phyloP scores from a whole-genome alignment of 2,797 vertebrate genomes.

The Phoeniculus purpureus region DNA sequence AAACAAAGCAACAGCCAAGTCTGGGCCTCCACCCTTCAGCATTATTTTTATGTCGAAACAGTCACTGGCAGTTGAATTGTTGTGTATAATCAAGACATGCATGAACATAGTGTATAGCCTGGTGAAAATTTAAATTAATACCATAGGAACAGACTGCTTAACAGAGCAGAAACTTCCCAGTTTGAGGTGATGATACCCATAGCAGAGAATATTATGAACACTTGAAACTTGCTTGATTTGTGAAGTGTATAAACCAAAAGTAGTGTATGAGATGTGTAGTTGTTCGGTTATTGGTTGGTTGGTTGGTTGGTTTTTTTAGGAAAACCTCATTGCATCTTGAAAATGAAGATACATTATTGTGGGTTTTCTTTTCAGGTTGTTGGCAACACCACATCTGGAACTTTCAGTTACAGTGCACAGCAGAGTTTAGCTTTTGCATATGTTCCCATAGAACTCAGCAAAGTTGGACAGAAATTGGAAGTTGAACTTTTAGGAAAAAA shows the following conservation, averaged over 20 bases:
- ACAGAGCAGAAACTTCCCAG: neutral
- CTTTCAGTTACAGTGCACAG: slow-evolving; percentile 89
- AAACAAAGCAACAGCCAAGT: neutral
- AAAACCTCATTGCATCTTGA: neutral
- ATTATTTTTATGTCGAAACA: neutral
- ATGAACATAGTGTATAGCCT: neutral
- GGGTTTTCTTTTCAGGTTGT: slow-evolving; percentile 84
- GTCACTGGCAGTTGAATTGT: neutral
- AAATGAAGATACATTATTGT: neutral
- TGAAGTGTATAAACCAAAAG: neutral
- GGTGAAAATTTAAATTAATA: neutral
- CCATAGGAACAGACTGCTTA: neutral
- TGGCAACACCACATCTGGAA: slow-evolving; percentile 95
- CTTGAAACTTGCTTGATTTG: neutral
- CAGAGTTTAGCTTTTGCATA: slow-evolving; percentile 94
- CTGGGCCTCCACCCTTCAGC: neutral
- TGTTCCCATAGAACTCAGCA: slow-evolving; percentile 85
- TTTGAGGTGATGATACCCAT: neutral
- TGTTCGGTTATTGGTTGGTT: neutral
- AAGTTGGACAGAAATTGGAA: slow-evolving; percentile 89
- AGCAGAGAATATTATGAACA: neutral
- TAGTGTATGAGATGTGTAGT: neutral
- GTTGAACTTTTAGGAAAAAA: slow-evolving; percentile 90
- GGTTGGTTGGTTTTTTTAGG: neutral
- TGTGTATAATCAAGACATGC: neutral